Evolutionary conservation across 2,888 invertebrate genomes (phyloP), one percentile per base, ranked within the genome.

Genomic region (Ptilodon capucinus): DNA sequence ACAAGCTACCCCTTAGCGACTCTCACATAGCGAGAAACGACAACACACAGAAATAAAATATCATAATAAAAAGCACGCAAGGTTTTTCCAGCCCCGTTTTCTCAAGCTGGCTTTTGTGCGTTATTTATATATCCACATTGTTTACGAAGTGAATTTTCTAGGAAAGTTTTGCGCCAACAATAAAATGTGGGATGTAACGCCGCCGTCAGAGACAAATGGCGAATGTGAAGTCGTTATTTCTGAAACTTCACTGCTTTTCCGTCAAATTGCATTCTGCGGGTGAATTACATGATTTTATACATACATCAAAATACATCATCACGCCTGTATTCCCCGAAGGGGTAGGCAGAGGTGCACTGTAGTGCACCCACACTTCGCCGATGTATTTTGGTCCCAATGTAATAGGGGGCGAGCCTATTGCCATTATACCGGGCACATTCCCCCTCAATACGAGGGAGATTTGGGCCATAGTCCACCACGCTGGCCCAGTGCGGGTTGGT

Each of bases 161-260:
- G 44, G 57, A 55, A 68, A 73, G 56, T 77, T 71, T 62, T 57
- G 55, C 56, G 56, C 60, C 49, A 65, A 74, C 73, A 73, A 74
- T 77, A 77, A 79, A 79, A 73, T 60, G 64, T 57, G 58, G 57
- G 63, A 78, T 76, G 76, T 73, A 71, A 71, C 61, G 68, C 40
- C 54, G 59, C 56, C 55, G 49, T 53, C 45, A 41, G 62, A 71
- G 68, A 72, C 61, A 64, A 57, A 71, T 67, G 60, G 64, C 57
- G 49, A 53, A 60, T n/a, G 52, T 58, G 56, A 62, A 59, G 63
- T 63, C 61, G 64, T 54, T 68, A 68, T 73, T 75, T 64, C 54
- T 48, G 40, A 54, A 72, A 76, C 67, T 75, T 76, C 55, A 54
- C 54, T 51, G 40, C 55, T 56, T 58, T 59, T 54, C 57, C 60